A percentile compares a stretch with the other conserved stretches of the same genome.
Conservation (phyloP, 2,113 vertebrate genomes). For the Prionailurus viverrinus region DNA sequence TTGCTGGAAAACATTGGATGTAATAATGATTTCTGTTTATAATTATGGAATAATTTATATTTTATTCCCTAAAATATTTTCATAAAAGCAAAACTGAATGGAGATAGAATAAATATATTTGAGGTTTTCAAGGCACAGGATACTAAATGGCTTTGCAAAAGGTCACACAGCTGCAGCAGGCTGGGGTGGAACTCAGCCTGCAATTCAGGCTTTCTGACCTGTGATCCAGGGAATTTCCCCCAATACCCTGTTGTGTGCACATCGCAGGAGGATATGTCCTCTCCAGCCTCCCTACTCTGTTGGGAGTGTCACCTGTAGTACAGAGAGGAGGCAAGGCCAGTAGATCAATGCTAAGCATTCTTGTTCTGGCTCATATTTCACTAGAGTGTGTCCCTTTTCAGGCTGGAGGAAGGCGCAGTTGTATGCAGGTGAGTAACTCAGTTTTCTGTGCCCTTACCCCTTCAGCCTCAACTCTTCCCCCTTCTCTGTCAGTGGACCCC, state of each 20-base stretch:
- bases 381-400: too few relatives aligned
- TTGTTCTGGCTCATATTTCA: too few relatives aligned
- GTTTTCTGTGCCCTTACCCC: too few relatives aligned
- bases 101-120: background rate
- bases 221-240: background rate
- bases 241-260: accelerated
- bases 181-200: background rate
- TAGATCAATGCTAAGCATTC: too few relatives aligned
- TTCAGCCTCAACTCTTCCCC: too few relatives aligned
- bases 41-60: background rate
- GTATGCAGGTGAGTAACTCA: too few relatives aligned
- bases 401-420: too few relatives aligned
- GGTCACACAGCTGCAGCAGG: too few relatives aligned
- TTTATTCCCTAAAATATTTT: background rate
- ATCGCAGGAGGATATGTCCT: accelerated
- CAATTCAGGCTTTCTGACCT: background rate
- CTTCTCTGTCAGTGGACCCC: too few relatives aligned
- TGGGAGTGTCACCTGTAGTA: too few relatives aligned
- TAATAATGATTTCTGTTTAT: background rate
- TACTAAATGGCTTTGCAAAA: background rate
- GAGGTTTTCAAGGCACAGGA: background rate
- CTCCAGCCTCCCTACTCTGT: background rate
- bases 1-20: background rate
- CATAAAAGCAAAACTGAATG: background rate
- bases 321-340: too few relatives aligned